Base-by-base conservation (phyloP, 2,113 vertebrate genomes). In the Myotis yumanensis region DNA sequence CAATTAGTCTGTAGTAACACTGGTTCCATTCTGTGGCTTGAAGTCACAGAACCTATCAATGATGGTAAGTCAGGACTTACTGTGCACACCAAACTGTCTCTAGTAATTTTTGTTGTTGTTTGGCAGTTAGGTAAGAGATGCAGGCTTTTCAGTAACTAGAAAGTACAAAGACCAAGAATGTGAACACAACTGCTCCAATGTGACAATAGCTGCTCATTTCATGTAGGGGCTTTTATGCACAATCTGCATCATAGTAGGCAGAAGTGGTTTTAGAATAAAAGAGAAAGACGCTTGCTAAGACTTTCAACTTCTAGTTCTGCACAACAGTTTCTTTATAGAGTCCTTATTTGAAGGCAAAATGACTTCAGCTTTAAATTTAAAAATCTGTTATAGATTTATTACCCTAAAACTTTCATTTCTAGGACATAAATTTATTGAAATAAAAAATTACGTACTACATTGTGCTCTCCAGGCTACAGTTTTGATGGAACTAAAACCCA, bases 211-310 rank as follows among this genome's bases (percentile, higher is more conserved):
- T 35, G 28, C 35, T 80, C 16, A 9, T 77, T 85, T 90, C 80
- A 81, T 1, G 64, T 76, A 84, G 32, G 11, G n/a, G 23, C 15
- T 89, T 92, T 80, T n/a, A 28, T 7, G 28, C 0, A 91, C 14
- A 80, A 87, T 88, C 43, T 82, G 35, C 73, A 93, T 72, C 68
- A 81, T 48, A 94, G 71, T 2, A 90, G 14, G 59, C 4, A 23
- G 95, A 90, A 76, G 17, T 32, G 66, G 90, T 92, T 96, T 96
- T n/a, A 94, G 40, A 94, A 86, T 40, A 76, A 73, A 83, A 46
- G 37, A 84, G 7, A 79, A 52, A 86, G 11, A 81, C 23, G 92
- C 23, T 59, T 23, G 15, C 18, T 68, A 80, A 89, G 84, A 90
- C 10, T 91, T 87, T 66, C 17, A 83, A 86, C 25, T 90, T 96